These are phyloP conservation scores for Drosophila greeni DNA, from an alignment of 2,888 invertebrate species.

Conservation along the genomic window DNA sequence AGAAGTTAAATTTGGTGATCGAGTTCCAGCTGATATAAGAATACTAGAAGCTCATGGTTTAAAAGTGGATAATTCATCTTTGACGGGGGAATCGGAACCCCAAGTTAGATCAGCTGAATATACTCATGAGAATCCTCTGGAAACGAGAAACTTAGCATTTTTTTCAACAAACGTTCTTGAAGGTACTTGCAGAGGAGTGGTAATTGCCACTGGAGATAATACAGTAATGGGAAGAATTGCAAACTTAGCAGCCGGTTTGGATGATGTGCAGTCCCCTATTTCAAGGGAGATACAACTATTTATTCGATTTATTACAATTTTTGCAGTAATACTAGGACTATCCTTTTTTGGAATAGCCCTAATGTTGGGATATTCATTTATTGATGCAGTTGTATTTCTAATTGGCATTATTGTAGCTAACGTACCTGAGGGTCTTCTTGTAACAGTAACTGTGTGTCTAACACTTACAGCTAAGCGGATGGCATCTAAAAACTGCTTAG, in stretches of 20 bases:
- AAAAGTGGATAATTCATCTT: conserved; percentile 96
- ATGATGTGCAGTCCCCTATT: conserved; percentile 98
- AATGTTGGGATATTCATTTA: conserved; percentile 98
- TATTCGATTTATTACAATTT: conserved; percentile 98
- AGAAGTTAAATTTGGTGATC: conserved; percentile 99
- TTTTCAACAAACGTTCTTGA: conserved; percentile 98
- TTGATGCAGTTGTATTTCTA: conserved; percentile 99
- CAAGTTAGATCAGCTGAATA: conserved; percentile 93
- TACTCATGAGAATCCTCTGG: conserved; percentile 95
- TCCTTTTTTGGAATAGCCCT: conserved; percentile 99
- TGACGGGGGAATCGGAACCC: conserved; percentile 97
- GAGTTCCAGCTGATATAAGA: conserved; percentile 98
- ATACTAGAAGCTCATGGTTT: conserved; percentile 96
- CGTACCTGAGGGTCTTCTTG: conserved; percentile 98
- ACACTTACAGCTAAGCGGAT: conserved; percentile 99
- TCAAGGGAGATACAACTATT: conserved; percentile 99
- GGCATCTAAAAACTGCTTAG: conserved; percentile 99
- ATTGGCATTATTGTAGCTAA: conserved; percentile 99
- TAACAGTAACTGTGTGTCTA: conserved; percentile 98
- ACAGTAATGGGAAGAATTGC: conserved; percentile 98
- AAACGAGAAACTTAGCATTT: conserved; percentile 96
- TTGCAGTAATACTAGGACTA: conserved; percentile 95
- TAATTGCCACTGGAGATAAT: conserved; percentile 96
- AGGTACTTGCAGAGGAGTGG: conserved; percentile 93
- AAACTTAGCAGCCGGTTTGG: conserved; percentile 94